Evolutionary conservation across 2,113 vertebrate genomes (phyloP).

Genomic region (Rhagologus leucostigma): DNA sequence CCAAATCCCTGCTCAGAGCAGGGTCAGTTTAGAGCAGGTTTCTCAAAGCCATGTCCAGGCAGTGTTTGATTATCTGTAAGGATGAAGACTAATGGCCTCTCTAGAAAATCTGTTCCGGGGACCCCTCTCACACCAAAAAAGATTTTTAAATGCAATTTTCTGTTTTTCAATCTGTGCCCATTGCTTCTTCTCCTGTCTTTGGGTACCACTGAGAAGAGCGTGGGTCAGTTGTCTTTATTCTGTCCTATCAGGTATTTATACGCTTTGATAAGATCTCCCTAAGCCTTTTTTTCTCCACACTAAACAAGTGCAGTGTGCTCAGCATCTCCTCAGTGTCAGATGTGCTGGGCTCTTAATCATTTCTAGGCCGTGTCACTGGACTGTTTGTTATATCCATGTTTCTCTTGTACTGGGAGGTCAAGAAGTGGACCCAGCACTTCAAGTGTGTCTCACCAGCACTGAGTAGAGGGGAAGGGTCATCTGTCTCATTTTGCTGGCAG

Average conservation of each 20-base stretch:
- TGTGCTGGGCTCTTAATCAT: accelerated
- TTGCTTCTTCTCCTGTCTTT: not conserved
- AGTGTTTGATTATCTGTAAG: not conserved
- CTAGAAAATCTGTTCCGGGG: not conserved
- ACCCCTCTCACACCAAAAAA: not conserved
- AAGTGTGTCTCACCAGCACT: not conserved
- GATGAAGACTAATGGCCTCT: not conserved
- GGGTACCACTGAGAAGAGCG: not conserved
- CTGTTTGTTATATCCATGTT: not conserved
- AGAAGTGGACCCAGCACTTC: not conserved
- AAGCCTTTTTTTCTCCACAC: not conserved
- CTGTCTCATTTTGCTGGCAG: not conserved
- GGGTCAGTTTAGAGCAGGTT: not conserved
- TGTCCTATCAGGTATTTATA: not conserved
- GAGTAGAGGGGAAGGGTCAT: not conserved
- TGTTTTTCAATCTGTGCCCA: not conserved
- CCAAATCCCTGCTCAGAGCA: not conserved
- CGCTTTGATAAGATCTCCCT: not conserved
- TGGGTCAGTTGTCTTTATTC: not conserved
- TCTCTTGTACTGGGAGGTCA: not conserved
- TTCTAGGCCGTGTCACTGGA: not conserved
- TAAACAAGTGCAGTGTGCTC: not conserved
- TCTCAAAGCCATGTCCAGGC: not conserved
- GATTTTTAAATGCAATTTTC: not conserved
- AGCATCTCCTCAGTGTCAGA: not conserved